Evolutionary conservation across 1,140 invertebrate genomes (phyloP).

Genomic region (Pachypsylla venusta): DNA sequence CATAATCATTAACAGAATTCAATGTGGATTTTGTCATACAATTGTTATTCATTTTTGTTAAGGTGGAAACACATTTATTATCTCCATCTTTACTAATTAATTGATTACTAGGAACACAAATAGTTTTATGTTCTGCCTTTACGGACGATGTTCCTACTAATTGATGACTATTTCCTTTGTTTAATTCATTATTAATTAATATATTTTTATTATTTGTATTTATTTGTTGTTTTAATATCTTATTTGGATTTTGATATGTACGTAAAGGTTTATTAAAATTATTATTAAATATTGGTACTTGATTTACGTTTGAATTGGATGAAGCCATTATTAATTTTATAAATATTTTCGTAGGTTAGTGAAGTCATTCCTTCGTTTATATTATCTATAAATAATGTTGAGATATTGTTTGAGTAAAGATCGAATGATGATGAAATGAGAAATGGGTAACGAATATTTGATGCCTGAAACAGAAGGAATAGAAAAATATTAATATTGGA

Average conservation of each 20-base stretch:
- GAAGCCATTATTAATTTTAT: not conserved
- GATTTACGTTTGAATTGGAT: not conserved
- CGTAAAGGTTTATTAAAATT: not conserved
- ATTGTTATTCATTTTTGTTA: slow-evolving; percentile 7
- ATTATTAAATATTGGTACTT: not conserved
- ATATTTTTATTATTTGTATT: too few relatives aligned
- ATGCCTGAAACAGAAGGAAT: slow-evolving; percentile 5
- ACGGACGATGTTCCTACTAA: too few relatives aligned
- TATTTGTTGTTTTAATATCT: not conserved
- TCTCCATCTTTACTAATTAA: slow-evolving; percentile 3
- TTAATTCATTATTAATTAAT: too few relatives aligned
- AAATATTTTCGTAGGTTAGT: not conserved
- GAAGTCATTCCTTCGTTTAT: slow-evolving; percentile 7
- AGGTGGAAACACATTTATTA: slow-evolving; percentile 6
- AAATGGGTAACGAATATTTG: not conserved
- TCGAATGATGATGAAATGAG: not conserved
- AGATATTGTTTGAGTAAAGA: not conserved
- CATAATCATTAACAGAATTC: too few relatives aligned
- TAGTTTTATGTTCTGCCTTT: not conserved
- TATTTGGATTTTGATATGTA: not conserved
- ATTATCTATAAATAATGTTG: not conserved
- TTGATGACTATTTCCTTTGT: too few relatives aligned
- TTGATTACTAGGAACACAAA: not conserved
- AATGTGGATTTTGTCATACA: not conserved
- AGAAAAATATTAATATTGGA: too few relatives aligned